phyloP scores from a whole-genome alignment of 1,140 invertebrate genomes.

The Hylyphantes graminicola region DNA sequence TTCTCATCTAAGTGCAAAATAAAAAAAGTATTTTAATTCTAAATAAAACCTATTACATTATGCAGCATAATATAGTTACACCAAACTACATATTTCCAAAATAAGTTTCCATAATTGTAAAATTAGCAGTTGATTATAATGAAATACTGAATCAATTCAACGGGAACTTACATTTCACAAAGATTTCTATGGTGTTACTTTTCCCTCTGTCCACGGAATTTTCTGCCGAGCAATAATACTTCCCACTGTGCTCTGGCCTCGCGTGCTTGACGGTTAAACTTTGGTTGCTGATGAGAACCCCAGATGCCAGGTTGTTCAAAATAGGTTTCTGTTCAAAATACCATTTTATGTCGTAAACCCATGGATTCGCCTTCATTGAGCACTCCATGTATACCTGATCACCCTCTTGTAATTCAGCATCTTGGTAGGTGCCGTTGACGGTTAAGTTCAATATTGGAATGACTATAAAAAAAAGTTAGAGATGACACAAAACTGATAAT shows the following conservation, averaged over 20 bases:
- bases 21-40: too few species aligned
- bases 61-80: too few species aligned
- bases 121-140: too few species aligned
- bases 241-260: slow-evolving; percentile 63
- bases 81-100: too few species aligned
- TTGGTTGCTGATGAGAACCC: slow-evolving; percentile 82
- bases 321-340: slow-evolving; percentile 75
- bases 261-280: slow-evolving; percentile 68
- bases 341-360: slow-evolving; percentile 81
- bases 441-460: slow-evolving; percentile 52
- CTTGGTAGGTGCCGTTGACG: slow-evolving; percentile 40
- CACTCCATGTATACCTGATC: slow-evolving; percentile 40
- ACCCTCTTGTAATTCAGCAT: slow-evolving; percentile 14
- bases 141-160: too few species aligned
- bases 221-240: slow-evolving; percentile 87
- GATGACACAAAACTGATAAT: too few species aligned
- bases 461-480: slow-evolving; percentile 24
- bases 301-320: slow-evolving; percentile 69
- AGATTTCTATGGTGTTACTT: slow-evolving; percentile 70
- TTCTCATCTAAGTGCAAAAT: too few species aligned
- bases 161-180: slow-evolving; percentile 72
- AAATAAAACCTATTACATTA: too few species aligned
- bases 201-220: slow-evolving; percentile 89
- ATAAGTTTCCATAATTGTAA: too few species aligned
- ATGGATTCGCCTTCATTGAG: slow-evolving; percentile 83